phyloP scores from a whole-genome alignment of 1,140 invertebrate genomes.

The Aphelenchoides besseyi region DNA sequence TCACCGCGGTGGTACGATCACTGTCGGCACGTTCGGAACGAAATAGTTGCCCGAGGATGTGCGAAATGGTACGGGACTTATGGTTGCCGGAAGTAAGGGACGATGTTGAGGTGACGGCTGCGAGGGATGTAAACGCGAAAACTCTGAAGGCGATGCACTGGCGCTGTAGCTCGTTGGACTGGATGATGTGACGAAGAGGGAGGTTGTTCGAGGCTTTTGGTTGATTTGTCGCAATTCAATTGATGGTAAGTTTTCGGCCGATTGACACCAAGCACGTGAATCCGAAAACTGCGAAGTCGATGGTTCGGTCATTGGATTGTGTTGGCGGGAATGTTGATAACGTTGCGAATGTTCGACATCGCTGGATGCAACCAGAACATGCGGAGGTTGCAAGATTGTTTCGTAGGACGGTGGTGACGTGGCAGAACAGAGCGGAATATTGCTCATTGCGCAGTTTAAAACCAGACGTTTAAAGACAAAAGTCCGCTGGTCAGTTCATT shows the following conservation, averaged over 20 bases:
- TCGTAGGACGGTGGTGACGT: neutral
- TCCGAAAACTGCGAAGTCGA: neutral
- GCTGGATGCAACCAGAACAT: neutral
- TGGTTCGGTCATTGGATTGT: neutral
- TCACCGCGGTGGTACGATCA: constrained; percentile 12
- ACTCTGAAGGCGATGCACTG: neutral
- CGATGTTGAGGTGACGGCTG: neutral
- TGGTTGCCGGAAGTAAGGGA: constrained; percentile 5
- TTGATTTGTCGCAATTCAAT: no score
- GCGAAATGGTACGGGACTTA: constrained; percentile 11
- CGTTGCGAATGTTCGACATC: neutral
- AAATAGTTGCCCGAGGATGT: constrained; percentile 13
- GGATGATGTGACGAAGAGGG: neutral
- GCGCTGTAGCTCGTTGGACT: neutral
- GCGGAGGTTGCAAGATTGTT: neutral
- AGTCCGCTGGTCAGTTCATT: no score
- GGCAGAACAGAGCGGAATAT: neutral
- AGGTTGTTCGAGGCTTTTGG: neutral
- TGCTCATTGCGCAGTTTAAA: neutral
- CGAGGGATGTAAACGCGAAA: neutral
- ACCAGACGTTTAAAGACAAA: no score
- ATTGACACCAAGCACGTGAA: neutral
- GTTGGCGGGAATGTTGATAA: neutral
- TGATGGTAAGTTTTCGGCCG: neutral
- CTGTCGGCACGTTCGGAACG: constrained; percentile 4